Evolutionary conservation across 2,888 invertebrate genomes (phyloP), one percentile per base, ranked within the genome.

Genomic region (Catotricha subobsoleta): DNA sequence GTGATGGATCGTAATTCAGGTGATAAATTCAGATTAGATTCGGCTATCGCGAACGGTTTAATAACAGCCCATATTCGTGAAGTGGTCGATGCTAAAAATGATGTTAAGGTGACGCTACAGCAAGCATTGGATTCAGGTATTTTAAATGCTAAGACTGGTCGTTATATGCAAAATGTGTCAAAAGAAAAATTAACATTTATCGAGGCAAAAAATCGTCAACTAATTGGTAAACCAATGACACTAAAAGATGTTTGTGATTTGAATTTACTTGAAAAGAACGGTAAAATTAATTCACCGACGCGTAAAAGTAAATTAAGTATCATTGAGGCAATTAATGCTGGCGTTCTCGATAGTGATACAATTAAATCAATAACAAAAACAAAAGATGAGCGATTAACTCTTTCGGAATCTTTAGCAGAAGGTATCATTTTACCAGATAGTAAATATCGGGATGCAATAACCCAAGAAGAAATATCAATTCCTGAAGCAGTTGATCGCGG

Each of bases 401-500:
- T 97, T 39, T 74, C 79, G 13, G 87, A 92, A 57, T 91, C 94
- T 3, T 67, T 94, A 48, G 75, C 74, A 46, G 69, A 74, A 51
- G 84, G 82, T 42, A 75, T 95, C 38, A 75, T 95, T 43, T 67
- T 79, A 10, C 74, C 78, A 1, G 74, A 69, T 30, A 74, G 80
- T 46, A 74, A 72, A 50, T 90, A 84, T 62, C 69, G 73, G 38
- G 81, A 91, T 61, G 72, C 72, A 44, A 67, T 74, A 48, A 80
- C 79, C 1, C 74, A 73, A 35, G 80, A 83, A 61, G 65, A 76
- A 13, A 69, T 84, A 45, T 70, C 77, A 18, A 74, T 94, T 46
- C 72, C 76, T 15, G 90, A 92, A 57, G 95, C 95, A 1, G 86
- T 90, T 13, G 79, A 83, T 54, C 76, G 81, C 44, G 94, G 94